phyloP scores from a whole-genome alignment of 2,797 vertebrate genomes.

The Iguana delicatissima region DNA sequence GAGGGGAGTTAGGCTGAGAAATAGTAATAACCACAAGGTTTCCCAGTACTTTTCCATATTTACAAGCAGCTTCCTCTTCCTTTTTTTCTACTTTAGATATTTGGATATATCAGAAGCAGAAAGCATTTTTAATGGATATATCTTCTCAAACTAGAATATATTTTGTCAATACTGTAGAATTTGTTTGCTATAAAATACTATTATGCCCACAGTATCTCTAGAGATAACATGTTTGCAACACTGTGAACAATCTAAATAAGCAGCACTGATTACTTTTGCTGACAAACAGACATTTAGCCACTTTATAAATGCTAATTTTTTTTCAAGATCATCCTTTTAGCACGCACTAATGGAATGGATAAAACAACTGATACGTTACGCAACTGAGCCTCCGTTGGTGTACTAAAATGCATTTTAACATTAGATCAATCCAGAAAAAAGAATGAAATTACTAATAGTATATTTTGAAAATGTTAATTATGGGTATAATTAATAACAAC shows the following conservation, averaged over 20 bases:
- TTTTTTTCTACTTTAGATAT: fast-evolving
- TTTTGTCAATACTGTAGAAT: slow-evolving; percentile 43
- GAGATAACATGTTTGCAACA: slow-evolving; percentile 64
- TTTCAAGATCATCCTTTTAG: slow-evolving; percentile 69
- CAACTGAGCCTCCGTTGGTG: slow-evolving; percentile 72
- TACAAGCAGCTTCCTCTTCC: not conserved
- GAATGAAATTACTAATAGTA: too few relatives aligned
- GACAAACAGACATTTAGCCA: slow-evolving; percentile 66
- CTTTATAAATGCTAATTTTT: slow-evolving; percentile 68
- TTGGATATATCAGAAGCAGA: not conserved
- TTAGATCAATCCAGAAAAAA: slow-evolving; percentile 48
- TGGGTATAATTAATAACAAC: too few relatives aligned
- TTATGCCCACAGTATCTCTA: slow-evolving; percentile 55
- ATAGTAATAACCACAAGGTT: not conserved
- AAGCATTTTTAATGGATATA: slow-evolving; percentile 35
- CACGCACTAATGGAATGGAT: slow-evolving; percentile 72
- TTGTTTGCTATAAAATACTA: slow-evolving; percentile 44
- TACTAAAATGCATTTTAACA: slow-evolving; percentile 73
- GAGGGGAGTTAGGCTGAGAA: not conserved
- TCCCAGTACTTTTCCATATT: not conserved
- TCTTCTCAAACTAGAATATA: slow-evolving; percentile 30
- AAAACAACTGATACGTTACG: slow-evolving; percentile 69
- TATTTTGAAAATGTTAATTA: too few relatives aligned
- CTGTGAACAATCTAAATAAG: slow-evolving; percentile 61
- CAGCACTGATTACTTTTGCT: slow-evolving; percentile 60